Conservation (phyloP, 1,140 invertebrate species). For the Habropoda laboriosa region DNA sequence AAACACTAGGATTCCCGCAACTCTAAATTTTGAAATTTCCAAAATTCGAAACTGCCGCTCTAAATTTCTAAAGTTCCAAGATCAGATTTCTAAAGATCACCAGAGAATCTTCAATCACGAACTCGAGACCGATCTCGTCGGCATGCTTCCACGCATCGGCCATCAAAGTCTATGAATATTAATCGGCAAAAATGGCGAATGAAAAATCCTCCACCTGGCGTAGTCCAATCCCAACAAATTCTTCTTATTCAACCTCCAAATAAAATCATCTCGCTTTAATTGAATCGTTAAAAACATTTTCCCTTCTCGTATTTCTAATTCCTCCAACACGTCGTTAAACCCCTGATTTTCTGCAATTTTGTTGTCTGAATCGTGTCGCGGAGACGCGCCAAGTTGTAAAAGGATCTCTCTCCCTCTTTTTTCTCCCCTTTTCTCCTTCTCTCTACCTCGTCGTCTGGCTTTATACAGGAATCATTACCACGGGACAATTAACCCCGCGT, state of each 20-base stretch:
- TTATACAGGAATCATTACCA: conserved; percentile 55
- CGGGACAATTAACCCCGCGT: conserved; percentile 63
- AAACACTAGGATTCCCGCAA: no score
- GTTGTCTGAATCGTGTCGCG: not conserved
- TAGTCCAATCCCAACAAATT: no score
- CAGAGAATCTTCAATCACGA: not conserved
- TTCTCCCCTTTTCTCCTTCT: not conserved
- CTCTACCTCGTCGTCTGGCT: not conserved
- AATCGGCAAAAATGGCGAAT: conserved; percentile 15
- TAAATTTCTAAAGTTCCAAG: no score
- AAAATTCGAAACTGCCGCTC: no score
- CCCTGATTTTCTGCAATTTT: not conserved
- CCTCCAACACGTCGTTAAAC: conserved; percentile 6
- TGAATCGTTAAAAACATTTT: not conserved
- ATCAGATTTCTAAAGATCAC: no score
- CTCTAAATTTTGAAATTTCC: no score
- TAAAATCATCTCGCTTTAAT: no score
- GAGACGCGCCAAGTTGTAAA: not conserved
- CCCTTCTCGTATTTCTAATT: not conserved
- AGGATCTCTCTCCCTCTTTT: not conserved
- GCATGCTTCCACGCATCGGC: conserved; percentile 41
- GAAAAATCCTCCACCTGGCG: not conserved
- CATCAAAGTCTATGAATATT: conserved; percentile 54
- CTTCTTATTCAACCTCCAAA: no score
- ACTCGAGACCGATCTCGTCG: conserved; percentile 34